Evolutionary conservation across 2,797 vertebrate species (phyloP), one percentile per base, ranked within the genome.

Genomic region (Poecilia picta): DNA sequence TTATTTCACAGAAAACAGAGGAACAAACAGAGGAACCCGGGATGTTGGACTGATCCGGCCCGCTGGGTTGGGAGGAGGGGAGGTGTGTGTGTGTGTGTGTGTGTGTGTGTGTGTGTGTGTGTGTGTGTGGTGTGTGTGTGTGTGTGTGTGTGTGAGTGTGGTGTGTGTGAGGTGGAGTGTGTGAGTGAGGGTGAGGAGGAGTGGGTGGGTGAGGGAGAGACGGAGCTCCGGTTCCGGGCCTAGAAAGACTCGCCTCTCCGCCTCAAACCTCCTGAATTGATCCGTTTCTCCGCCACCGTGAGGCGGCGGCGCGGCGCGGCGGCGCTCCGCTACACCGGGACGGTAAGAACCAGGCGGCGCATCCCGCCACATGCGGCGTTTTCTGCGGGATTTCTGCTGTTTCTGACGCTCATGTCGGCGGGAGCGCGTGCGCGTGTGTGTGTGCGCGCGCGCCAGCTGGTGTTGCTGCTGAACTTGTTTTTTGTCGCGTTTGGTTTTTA

Each of bases 141-240:
- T n/a, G n/a, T n/a, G n/a, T n/a, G n/a, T n/a, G n/a, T n/a, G n/a
- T n/a, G n/a, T n/a, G n/a, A n/a, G n/a, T n/a, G n/a, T n/a, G n/a
- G n/a, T n/a, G n/a, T n/a, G n/a, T n/a, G n/a, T n/a, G n/a, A n/a
- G n/a, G n/a, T n/a, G n/a, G n/a, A n/a, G n/a, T n/a, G n/a, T n/a
- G n/a, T n/a, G n/a, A n/a, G n/a, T n/a, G n/a, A n/a, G n/a, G n/a
- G n/a, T n/a, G n/a, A n/a, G n/a, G n/a, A n/a, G 57, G 57, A 62
- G 82, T 75, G 85, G 53, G 11, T 74, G 72, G 46, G 81, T 62
- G 80, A 55, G 71, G 55, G 87, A 57, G 90, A 75, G 88, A 59
- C 91, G 91, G 92, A 91, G 93, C 91, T 93, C 92, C 93, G 96
- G 94, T 96, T 95, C 94, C 94, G 87, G 96, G 96, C 96, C 96